phyloP scores from a whole-genome alignment of 2,113 vertebrate genomes.

The Corythoichthys haematopterus region DNA sequence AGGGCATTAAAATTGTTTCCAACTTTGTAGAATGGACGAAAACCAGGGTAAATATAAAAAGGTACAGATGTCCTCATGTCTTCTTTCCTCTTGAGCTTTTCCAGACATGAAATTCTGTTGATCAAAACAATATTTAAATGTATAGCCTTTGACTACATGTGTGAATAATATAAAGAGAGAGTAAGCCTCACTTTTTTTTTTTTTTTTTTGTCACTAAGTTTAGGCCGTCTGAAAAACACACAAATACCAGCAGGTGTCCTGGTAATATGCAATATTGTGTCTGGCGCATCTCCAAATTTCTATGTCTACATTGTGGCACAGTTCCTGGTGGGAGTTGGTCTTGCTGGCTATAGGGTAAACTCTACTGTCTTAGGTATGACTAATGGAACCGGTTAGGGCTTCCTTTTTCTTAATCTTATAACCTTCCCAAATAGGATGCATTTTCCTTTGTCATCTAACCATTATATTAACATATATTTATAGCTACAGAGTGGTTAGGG shows the following conservation, averaged over 20 bases:
- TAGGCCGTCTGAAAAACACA: constrained; percentile 43
- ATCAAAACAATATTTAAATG: not conserved
- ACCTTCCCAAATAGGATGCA: no score
- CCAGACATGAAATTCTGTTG: not conserved
- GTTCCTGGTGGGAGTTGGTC: constrained; percentile 37
- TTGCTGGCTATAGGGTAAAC: constrained; percentile 50
- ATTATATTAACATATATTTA: constrained; percentile 8
- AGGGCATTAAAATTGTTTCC: no score
- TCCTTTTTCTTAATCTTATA: not conserved
- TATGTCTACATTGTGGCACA: constrained; percentile 32
- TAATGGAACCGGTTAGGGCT: no score
- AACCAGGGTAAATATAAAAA: no score
- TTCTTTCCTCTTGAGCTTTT: no score
- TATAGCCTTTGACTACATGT: not conserved
- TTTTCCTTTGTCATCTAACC: not conserved
- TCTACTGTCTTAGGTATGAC: constrained; percentile 46
- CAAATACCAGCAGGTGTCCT: constrained; percentile 38
- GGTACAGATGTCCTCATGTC: no score
- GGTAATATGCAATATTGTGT: constrained; percentile 17
- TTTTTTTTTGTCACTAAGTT: constrained; percentile 24
- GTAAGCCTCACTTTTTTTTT: not conserved
- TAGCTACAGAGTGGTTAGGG: constrained; percentile 62
- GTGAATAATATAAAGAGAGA: not conserved
- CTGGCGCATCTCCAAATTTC: constrained; percentile 41
- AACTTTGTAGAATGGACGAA: no score